Conservation (phyloP, 2,113 vertebrate species). For the mouse (Mus musculus) region DNA sequence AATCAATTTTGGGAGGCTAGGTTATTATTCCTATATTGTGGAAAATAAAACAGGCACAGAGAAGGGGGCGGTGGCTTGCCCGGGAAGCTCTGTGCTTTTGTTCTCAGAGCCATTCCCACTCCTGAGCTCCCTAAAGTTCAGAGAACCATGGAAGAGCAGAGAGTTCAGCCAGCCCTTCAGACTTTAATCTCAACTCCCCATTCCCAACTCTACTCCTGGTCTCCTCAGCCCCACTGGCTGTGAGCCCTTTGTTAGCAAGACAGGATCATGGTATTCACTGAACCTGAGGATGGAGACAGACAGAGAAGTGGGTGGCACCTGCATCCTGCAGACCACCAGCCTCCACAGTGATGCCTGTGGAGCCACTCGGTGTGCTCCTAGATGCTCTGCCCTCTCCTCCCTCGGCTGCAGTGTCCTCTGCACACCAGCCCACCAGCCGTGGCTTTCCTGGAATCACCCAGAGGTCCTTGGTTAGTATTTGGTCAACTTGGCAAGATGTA, state of each 20-base stretch:
- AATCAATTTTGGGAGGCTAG: background rate
- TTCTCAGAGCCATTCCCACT: background rate
- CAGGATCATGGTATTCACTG: background rate
- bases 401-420: background rate
- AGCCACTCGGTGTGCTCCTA: background rate
- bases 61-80: background rate
- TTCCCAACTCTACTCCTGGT: background rate
- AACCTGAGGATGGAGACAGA: background rate
- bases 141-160: background rate
- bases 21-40: background rate
- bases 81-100: background rate
- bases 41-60: background rate
- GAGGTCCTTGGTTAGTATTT: background rate
- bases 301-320: background rate
- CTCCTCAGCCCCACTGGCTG: background rate
- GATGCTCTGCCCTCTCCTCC: background rate
- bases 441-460: background rate
- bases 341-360: background rate
- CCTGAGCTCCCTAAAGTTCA: background rate
- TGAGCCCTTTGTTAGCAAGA: background rate
- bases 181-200: background rate
- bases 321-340: background rate
- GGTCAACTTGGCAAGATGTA: background rate
- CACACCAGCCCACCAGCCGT: background rate
- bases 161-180: background rate